These are phyloP conservation scores for Dasypus novemcinctus DNA, from an alignment of 2,113 vertebrate genomes.

Conservation along the genomic window DNA sequence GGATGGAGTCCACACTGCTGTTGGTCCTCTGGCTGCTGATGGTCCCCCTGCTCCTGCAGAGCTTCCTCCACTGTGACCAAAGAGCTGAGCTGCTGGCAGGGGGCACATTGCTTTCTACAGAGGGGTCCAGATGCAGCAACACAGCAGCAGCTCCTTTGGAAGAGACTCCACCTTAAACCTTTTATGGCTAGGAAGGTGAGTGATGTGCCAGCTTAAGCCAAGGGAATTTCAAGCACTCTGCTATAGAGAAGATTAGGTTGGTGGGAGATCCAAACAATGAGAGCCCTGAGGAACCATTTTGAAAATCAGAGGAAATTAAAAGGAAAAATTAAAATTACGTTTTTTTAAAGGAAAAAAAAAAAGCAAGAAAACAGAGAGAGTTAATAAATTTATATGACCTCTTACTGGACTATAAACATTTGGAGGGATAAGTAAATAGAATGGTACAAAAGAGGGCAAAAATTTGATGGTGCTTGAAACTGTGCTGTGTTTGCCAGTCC, in stretches of 20 bases:
- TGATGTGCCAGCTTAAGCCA: conserved; percentile 32
- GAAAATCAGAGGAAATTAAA: conserved; percentile 42
- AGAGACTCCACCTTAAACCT: not conserved
- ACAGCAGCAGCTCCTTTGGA: not conserved
- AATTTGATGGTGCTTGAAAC: not conserved
- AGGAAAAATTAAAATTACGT: conserved; percentile 46
- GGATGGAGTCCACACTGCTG: not conserved
- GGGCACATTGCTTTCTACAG: conserved; percentile 39
- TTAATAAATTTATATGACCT: conserved; percentile 32
- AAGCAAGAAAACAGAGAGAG: not conserved
- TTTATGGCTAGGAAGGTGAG: conserved; percentile 2
- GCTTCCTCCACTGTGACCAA: not conserved
- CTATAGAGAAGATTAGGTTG: conserved; percentile 59
- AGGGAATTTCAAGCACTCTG: not conserved
- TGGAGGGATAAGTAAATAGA: conserved; percentile 8
- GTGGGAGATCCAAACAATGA: conserved; percentile 56
- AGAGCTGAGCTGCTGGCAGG: not conserved
- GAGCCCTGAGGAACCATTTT: not conserved
- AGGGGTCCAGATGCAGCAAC: not conserved
- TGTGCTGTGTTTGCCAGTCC: not conserved
- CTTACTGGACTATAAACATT: conserved; percentile 35
- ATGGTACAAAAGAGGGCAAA: not conserved
- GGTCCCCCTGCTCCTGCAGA: not conserved
- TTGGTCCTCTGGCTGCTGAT: not conserved
- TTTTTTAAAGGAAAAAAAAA: not conserved